Conservation (phyloP, 2,113 vertebrate species). For the Lonchura striata region DNA sequence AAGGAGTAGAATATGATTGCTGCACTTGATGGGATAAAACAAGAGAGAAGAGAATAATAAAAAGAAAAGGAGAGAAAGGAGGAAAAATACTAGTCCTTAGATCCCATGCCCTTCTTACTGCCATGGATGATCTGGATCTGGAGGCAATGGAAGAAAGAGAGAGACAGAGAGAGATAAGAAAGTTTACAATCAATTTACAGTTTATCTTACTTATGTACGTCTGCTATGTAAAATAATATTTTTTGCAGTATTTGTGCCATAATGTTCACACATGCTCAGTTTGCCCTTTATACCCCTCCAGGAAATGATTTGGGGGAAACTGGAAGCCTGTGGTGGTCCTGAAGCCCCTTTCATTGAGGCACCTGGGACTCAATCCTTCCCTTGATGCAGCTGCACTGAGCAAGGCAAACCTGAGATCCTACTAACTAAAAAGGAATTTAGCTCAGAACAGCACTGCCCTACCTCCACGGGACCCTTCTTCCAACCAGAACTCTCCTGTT, state of each 20-base stretch:
- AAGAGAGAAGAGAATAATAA: background rate
- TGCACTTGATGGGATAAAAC: background rate
- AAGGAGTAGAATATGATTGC: background rate
- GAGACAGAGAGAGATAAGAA: background rate
- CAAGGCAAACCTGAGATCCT: background rate
- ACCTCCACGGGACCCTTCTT: background rate
- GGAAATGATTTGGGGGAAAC: rapidly evolving
- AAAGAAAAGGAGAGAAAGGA: background rate
- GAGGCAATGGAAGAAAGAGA: background rate
- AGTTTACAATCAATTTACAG: background rate
- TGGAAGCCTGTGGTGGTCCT: background rate
- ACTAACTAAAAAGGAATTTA: background rate
- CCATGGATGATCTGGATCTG: background rate
- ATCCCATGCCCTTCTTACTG: background rate
- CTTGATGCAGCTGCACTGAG: background rate
- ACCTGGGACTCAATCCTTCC: rapidly evolving
- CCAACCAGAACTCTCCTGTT: background rate
- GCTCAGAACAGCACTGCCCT: background rate
- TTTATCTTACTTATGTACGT: background rate
- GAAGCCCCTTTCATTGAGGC: background rate
- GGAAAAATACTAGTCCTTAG: background rate
- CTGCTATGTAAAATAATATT: background rate
- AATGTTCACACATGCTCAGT: background rate
- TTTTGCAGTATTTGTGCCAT: background rate
- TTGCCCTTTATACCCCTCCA: background rate